phyloP scores from a whole-genome alignment of 2,888 invertebrate species.

The Lepidocyrtinus sp. region DNA sequence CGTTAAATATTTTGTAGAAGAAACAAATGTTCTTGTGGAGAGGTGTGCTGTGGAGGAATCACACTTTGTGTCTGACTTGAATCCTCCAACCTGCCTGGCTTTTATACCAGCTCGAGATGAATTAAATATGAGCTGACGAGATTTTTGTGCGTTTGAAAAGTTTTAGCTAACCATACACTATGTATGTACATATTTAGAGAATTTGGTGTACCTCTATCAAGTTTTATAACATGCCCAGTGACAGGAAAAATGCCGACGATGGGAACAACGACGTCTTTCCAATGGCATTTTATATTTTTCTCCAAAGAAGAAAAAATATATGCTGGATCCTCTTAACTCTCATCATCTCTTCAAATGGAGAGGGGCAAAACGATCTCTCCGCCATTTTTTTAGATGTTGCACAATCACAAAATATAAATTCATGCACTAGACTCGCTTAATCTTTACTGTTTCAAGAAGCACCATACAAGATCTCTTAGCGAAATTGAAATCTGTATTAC shows the following conservation, averaged over 20 bases:
- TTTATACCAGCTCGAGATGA: background rate
- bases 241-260: slow-evolving; percentile 7
- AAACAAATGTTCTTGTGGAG: no score
- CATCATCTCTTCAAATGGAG: background rate
- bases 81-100: background rate
- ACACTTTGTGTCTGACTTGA: background rate
- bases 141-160: background rate
- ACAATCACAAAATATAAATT: background rate
- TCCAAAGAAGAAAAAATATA: background rate
- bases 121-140: background rate
- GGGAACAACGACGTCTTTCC: no score
- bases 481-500: background rate
- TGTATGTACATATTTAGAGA: no score
- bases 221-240: background rate
- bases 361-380: no score
- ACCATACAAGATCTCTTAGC: no score
- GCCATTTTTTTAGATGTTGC: background rate
- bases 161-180: background rate
- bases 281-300: background rate
- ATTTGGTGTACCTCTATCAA: no score
- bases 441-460: slow-evolving; percentile 6
- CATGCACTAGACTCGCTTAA: background rate
- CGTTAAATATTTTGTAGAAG: background rate
- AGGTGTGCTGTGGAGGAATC: slow-evolving; percentile 8
- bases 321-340: background rate